These are phyloP conservation scores for Platichthys flesus DNA, from an alignment of 2,113 vertebrate species.

Conservation along the genomic window DNA sequence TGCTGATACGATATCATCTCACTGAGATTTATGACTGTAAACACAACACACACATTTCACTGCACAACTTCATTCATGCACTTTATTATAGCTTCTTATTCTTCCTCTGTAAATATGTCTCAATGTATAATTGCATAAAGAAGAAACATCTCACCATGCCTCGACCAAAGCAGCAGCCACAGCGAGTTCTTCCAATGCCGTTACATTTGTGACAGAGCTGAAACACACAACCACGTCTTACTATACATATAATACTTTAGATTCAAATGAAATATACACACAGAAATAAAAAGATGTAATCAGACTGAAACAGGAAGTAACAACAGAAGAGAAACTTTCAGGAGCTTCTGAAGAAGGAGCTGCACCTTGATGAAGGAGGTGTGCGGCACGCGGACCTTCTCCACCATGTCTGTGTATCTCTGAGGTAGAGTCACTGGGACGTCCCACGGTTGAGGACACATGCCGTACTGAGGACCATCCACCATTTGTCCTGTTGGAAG, in stretches of 20 bases:
- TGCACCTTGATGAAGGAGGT: constrained; percentile 84
- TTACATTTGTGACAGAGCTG: constrained; percentile 82
- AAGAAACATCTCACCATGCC: constrained; percentile 67
- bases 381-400: constrained; percentile 82
- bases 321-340: no score
- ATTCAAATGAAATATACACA: not conserved
- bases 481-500: constrained; percentile 77
- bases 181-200: constrained; percentile 74
- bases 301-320: no score
- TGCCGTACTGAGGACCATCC: constrained; percentile 81
- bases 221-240: constrained; percentile 7
- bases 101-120: not conserved
- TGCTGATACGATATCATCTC: not conserved
- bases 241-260: no score
- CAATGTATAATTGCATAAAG: not conserved
- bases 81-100: no score
- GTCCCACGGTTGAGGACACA: constrained; percentile 85
- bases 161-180: constrained; percentile 69
- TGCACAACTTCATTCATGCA: not conserved
- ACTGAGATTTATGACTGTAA: not conserved
- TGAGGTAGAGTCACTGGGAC: constrained; percentile 74
- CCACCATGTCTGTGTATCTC: constrained; percentile 78
- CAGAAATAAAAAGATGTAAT: not conserved
- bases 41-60: not conserved
- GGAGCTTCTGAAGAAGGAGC: not conserved